Conservation (phyloP, 64 coral and sea anemone genomes). For the Platygyra sinensis region DNA sequence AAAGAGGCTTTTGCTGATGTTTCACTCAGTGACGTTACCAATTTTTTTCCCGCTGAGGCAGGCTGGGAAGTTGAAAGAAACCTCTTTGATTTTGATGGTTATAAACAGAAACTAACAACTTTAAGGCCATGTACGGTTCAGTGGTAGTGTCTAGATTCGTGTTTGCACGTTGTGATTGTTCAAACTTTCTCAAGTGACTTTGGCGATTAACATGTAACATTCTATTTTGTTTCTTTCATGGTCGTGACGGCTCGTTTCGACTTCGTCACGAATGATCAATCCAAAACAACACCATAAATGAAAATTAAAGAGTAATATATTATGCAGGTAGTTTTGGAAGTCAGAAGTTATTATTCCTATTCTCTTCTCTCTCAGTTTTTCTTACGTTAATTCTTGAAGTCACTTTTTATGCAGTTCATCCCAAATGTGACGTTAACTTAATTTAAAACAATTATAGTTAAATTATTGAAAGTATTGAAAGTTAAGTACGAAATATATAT, state of each 20-base stretch:
- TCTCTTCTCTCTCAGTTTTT: neutral
- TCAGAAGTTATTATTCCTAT: neutral
- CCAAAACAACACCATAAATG: too few relatives aligned
- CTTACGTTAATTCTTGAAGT: too few relatives aligned
- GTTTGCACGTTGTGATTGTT: neutral
- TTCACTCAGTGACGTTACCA: too few relatives aligned
- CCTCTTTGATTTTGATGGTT: too few relatives aligned
- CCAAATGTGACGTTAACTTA: neutral
- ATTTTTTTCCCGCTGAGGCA: too few relatives aligned
- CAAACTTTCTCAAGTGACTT: neutral
- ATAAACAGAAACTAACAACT: too few relatives aligned
- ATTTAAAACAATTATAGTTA: neutral
- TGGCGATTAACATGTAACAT: neutral
- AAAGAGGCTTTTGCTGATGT: too few relatives aligned
- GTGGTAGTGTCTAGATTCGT: neutral
- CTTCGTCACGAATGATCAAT: neutral
- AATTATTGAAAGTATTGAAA: conserved; percentile 27
- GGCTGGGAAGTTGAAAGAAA: too few relatives aligned
- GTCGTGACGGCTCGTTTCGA: neutral
- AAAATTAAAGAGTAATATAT: too few relatives aligned
- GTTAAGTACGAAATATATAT: neutral
- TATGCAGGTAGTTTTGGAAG: too few relatives aligned
- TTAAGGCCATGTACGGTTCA: too few relatives aligned
- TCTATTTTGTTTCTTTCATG: neutral
- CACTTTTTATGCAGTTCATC: neutral